These are phyloP conservation scores for Drosophila neocordata DNA, from an alignment of 1,140 invertebrate genomes.

Conservation along the genomic window DNA sequence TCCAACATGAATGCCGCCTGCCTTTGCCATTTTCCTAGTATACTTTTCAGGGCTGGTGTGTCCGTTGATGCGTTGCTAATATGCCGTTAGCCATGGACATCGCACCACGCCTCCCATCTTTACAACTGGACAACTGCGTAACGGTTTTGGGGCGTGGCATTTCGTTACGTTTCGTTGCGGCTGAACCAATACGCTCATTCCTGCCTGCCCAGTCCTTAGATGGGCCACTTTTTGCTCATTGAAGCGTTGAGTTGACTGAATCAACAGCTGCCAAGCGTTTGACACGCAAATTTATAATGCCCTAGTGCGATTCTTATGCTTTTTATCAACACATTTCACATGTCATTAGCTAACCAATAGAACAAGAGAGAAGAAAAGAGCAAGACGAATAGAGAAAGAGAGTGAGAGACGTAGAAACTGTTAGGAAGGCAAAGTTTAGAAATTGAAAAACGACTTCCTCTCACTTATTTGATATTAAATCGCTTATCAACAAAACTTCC, in stretches of 20 bases:
- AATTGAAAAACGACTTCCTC: constrained; percentile 4
- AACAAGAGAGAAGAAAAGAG: background rate
- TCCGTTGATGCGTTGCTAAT: constrained; percentile 71
- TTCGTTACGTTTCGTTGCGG: constrained; percentile 18
- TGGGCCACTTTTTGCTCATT: constrained; percentile 55
- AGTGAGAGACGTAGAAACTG: no score
- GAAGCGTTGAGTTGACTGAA: constrained; percentile 64
- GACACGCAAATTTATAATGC: constrained; percentile 68
- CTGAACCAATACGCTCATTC: constrained; percentile 42
- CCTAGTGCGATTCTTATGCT: constrained; percentile 57
- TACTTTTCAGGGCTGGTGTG: constrained; percentile 35
- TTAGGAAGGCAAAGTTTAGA: background rate
- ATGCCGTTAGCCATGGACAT: constrained; percentile 51
- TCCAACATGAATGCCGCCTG: no score
- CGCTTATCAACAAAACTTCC: background rate
- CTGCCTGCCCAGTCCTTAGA: constrained; percentile 13
- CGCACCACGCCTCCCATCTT: constrained; percentile 39
- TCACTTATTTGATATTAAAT: background rate
- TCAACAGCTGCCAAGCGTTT: constrained; percentile 72
- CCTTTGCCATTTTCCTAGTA: constrained; percentile 25
- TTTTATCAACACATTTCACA: constrained; percentile 78
- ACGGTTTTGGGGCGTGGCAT: constrained; percentile 26
- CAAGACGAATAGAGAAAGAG: background rate
- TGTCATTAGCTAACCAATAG: constrained; percentile 59
- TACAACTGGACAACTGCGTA: constrained; percentile 56